Base-by-base conservation (phyloP, 1,140 invertebrate species). In the Drosophila athabasca region DNA sequence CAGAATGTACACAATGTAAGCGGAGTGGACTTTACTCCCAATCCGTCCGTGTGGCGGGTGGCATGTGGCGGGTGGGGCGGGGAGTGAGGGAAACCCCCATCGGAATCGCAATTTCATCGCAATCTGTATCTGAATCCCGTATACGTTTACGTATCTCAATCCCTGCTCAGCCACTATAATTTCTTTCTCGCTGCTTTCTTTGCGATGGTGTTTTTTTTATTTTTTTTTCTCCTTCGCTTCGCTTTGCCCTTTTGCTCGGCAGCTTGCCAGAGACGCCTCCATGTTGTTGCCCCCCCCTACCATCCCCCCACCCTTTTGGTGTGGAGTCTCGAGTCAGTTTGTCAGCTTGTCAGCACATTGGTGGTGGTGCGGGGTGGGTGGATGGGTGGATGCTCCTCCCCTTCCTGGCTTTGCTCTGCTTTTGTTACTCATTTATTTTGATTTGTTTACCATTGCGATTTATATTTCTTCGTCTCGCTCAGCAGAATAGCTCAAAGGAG, bases 361-460 rank as follows among this genome's bases (percentile, higher is more conserved):
- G 48, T 44, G 43, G 55, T 13, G 31, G 49, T 17, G 24, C 19
- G 58, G 29, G 61, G 54, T 31, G 35, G 50, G 31, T 15, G 22
- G 26, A 6, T 62, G 69, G 69, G 44, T 48, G 62, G 46, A 52
- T 39, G 53, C 61, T 76, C 60, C 44, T 59, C 17, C 54, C 24
- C 54, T 39, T 41, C 51, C 60, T 57, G 66, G 57, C 72, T 58
- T 35, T 69, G 83, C 75, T 58, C 43, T 69, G 83, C 75, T 73
- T 88, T 88, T 88, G 83, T 83, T 88, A 88, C 83, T 88, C 83
- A 88, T 88, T 88, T 88, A 88, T 88, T 88, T 88, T 88, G 83
- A 88, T 88, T 88, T 88, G 83, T 88, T 88, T 88, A 88, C 83
- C 72, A 88, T 88, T 88, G 83, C 83, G 83, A 88, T 82, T 88